Conservation (phyloP, 1,140 invertebrate genomes). For the Drosophila teissieri region DNA sequence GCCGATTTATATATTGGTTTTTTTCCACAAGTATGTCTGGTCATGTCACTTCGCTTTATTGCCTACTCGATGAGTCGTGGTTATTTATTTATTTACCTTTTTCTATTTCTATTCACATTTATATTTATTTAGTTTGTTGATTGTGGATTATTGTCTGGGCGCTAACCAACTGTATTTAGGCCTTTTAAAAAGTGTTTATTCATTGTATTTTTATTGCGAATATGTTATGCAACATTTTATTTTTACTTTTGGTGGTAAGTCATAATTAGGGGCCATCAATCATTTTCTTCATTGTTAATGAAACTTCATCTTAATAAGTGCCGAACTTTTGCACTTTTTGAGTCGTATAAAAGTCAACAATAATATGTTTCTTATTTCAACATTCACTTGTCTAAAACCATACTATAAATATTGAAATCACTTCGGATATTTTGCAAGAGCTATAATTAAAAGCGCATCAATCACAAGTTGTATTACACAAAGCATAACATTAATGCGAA, state of each 20-base stretch:
- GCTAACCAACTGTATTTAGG: constrained; percentile 14
- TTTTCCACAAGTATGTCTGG: constrained; percentile 34
- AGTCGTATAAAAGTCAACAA: no score
- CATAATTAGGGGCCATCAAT: neutral
- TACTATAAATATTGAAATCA: no score
- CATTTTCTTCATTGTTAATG: no score
- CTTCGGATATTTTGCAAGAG: neutral
- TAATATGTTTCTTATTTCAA: neutral
- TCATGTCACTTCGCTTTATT: constrained; percentile 60
- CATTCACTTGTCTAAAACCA: neutral
- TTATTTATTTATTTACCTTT: constrained; percentile 26
- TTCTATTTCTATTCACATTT: neutral
- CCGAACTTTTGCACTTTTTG: no score
- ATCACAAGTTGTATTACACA: neutral
- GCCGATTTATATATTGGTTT: constrained; percentile 29
- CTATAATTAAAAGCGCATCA: neutral
- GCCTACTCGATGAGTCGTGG: constrained; percentile 45
- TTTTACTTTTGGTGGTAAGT: constrained; percentile 2
- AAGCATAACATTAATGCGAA: neutral
- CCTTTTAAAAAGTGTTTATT: constrained; percentile 31
- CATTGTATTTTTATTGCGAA: neutral
- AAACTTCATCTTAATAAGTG: no score
- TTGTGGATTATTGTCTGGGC: constrained; percentile 31
- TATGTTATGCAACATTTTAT: constrained; percentile 5
- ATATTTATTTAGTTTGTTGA: constrained; percentile 8